Evolutionary conservation across 2,888 invertebrate genomes (phyloP), one percentile per base, ranked within the genome.

Genomic region (Protophormia terraenovae): DNA sequence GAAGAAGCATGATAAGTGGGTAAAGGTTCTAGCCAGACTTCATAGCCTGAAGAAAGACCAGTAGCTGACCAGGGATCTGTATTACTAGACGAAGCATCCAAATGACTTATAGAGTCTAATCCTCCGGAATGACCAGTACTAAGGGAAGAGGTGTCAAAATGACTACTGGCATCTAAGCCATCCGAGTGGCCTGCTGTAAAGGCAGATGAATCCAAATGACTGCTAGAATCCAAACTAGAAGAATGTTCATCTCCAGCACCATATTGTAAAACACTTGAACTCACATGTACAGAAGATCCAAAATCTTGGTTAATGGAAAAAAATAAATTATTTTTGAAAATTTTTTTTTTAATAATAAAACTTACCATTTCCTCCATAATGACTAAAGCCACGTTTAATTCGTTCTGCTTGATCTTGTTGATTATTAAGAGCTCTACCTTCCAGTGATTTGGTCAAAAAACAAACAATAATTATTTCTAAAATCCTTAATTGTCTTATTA

Each of bases 231-330:
- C 60, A 24, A 79, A 71, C 10, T 71, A 71, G n/a, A 45, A 12
- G 66, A n/a, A 29, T 82, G 77, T 16, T 85, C 71, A 10, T 83
- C 73, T 0, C 71, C 67, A 12, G 82, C 62, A 10, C 84, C 67
- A 24, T 90, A 80, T 5, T 90, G 89, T 12, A 91, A 71, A 8
- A 91, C 87, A 0, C 88, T 87, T 0, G 90, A 91, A 24, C 87
- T 90, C 1, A 91, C 89, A 19, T 89, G 89, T 50, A 89, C 84
- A 0, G 89, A 81, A 0, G 90, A 88, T 4, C 89, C 89, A 69
- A 87, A 88, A 12, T 88, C 89, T 89, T 35, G 19, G 45, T 10
- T 16, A 16, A 32, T 2, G 35, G 10, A 7, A 29, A 12, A 73
- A 66, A 62, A 50, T 24, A 24, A 29, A 47, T 45, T n/a, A 12